Percentiles rank a stretch among this genome's conserved stretches.
Conservation (phyloP, 2,888 invertebrate species). For the Eupelmus urozonus region DNA sequence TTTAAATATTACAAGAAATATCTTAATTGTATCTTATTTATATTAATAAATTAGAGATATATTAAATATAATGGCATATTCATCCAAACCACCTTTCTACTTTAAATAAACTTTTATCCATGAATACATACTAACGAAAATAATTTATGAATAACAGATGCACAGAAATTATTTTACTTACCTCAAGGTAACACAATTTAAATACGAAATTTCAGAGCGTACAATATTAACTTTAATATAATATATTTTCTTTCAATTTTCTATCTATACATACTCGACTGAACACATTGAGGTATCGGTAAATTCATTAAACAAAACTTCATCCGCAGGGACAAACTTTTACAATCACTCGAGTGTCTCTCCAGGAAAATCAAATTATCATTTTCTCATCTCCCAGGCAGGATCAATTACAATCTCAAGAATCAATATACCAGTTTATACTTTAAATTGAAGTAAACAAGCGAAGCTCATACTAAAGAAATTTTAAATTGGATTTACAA, state of each 20-base stretch:
- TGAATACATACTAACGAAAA: too few relatives aligned
- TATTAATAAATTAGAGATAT: too few relatives aligned
- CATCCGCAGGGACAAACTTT: constrained; percentile 21
- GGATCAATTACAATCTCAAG: constrained; percentile 50
- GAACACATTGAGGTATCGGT: constrained; percentile 43
- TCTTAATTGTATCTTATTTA: too few relatives aligned
- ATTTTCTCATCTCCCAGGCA: constrained; percentile 30
- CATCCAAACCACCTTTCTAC: too few relatives aligned
- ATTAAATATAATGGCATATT: too few relatives aligned
- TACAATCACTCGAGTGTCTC: constrained; percentile 29
- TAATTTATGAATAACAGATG: too few relatives aligned
- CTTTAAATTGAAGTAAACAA: constrained; percentile 42
- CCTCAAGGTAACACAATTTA: too few relatives aligned
- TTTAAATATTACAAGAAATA: too few relatives aligned
- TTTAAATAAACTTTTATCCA: too few relatives aligned
- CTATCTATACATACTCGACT: constrained; percentile 13
- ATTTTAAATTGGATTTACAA: constrained; percentile 52
- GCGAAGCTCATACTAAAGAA: constrained; percentile 44
- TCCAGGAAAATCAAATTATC: constrained; percentile 21
- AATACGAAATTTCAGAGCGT: too few relatives aligned
- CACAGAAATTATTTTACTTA: too few relatives aligned
- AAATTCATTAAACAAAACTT: constrained; percentile 34
- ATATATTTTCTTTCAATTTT: constrained; percentile 13
- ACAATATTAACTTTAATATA: too few relatives aligned
- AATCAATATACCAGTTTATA: constrained; percentile 47